Base-by-base conservation (phyloP, 2,797 vertebrate genomes). In the Melanotaenia maccullochi region DNA sequence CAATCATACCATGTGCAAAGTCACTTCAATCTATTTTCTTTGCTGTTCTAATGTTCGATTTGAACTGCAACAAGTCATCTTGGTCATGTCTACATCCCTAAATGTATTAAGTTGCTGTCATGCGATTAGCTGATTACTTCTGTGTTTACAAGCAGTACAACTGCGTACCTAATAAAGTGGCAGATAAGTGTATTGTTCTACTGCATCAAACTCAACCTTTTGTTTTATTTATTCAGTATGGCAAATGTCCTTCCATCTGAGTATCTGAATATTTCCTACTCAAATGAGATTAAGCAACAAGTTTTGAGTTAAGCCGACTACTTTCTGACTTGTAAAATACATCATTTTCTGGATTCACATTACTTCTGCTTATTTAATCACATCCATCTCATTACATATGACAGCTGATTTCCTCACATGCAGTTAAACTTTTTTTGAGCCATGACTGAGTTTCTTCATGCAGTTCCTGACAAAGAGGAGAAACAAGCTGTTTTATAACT, bases 401-500 rank as follows among this genome's bases (percentile, higher is more conserved):
- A 20, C 25, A 28, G 3, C 13, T 54, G 24, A 54, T 2, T 6
- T 49, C 7, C 44, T 25, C 22, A 1, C 49, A n/a, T 5, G 18
- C 42, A n/a, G 32, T 30, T 33, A 22, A 47, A 36, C 35, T 49
- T 28, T 58, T 58, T 47, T 40, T 28, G 13, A 51, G 11, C 40
- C 4, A 7, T 71, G 51, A 62, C 25, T 77, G 40, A 30, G 14
- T 38, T 59, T 62, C 38, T 28, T 11, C 9, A 11, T 65, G 38
- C 44, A 20, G 13, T 36, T 60, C 65, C 32, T 62, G 55, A n/a
- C 9, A 38, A 20, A 63, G 35, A 78, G 33, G 57, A 60, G 60
- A 71, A 85, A 49, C 55, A 4, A 14, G 18, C 54, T 55, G 35
- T 76, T 82, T 78, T 57, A 73, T 63, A 75, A 73, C 66, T 32